Conservation (phyloP, 2,888 invertebrate genomes). For the Kryphioiulus occultus region DNA sequence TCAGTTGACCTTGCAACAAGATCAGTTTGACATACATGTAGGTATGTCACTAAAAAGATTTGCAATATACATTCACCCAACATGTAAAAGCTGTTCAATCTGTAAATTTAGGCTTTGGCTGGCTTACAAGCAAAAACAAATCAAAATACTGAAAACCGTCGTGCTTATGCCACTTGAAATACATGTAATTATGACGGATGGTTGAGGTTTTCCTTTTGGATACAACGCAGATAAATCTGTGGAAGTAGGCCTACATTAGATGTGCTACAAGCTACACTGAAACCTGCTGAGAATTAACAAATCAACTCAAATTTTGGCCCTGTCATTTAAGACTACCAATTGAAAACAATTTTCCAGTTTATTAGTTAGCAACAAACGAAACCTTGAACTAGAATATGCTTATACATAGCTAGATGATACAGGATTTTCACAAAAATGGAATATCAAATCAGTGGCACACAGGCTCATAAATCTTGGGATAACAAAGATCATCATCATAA, state of each 20-base stretch:
- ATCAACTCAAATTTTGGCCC: background rate
- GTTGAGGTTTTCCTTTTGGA: background rate
- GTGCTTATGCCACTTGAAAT: background rate
- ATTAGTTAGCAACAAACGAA: background rate
- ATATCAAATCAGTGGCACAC: background rate
- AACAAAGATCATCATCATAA: background rate
- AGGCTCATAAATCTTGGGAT: slow-evolving; percentile 3
- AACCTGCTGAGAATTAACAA: no score
- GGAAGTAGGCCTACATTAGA: no score
- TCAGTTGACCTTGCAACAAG: background rate
- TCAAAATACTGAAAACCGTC: background rate
- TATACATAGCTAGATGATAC: background rate
- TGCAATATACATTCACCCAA: background rate
- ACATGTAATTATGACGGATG: background rate
- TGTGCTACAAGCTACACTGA: no score
- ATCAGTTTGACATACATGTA: background rate
- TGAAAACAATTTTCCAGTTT: background rate
- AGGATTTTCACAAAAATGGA: background rate
- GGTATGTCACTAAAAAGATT: background rate
- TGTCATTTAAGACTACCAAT: background rate
- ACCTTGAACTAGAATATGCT: background rate
- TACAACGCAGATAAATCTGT: background rate
- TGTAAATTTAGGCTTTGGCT: background rate
- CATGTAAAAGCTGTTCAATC: background rate
- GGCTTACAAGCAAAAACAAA: background rate